Base-by-base conservation (phyloP, 1,140 invertebrate genomes). In the Polyergus mexicanus region DNA sequence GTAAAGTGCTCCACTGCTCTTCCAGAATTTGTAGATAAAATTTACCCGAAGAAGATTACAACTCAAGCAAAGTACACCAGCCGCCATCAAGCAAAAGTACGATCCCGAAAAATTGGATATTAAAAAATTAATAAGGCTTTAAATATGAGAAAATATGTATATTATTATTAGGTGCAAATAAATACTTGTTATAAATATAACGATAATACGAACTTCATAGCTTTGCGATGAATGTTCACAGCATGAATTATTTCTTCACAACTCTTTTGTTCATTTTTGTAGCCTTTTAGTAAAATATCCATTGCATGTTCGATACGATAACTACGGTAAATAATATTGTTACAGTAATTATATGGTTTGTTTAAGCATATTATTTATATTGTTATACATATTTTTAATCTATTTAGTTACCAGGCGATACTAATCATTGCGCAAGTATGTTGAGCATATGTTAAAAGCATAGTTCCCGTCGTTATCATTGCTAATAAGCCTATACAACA, bases 161-260 rank as follows among this genome's bases (percentile, higher is more conserved):
- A n/a, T 69, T 80, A 54, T 5, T 38, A 28, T 19, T n/a, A n/a
- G n/a, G 0, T 8, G 2, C 13, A 19, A 19, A 22, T 60, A n/a
- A n/a, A n/a, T n/a, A 22, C 5, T 2, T 32, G 10, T 25, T n/a
- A 35, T 72, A 35, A 11, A 44, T 58, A 58, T 69, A 25, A 13
- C 7, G 10, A 74, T 58, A 8, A 4, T 81, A 60, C 77, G 25
- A 28, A 81, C 77, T 47, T 10, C 28, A 38, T 44, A 60, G 77
- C 77, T 32, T 71, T 58, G 7, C 77, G 38, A 81, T 81, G 77
- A 58, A 81, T 71, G 3, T 81, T 66, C 13, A 81, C 6, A 6
- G 77, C 77, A 22, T 11, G 32, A 28, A 81, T 58, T 58, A 81
- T 71, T 8, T 41, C 10, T 10, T 44, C n/a, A n/a, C n/a, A n/a